Evolutionary conservation across 2,113 vertebrate genomes (phyloP).

Genomic region (Indri indri): DNA sequence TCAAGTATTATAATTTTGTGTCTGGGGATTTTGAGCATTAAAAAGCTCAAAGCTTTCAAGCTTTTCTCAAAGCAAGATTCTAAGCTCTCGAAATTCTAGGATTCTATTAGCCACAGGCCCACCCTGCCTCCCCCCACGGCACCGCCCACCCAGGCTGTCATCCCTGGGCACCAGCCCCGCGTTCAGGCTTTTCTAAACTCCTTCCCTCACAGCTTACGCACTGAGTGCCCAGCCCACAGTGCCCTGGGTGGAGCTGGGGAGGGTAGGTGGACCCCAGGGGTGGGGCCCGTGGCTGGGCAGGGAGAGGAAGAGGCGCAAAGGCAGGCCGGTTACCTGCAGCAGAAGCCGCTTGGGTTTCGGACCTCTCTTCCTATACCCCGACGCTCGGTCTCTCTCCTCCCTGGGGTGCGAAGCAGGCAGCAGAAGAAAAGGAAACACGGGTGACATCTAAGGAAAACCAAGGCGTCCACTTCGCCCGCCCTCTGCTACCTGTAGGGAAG

Average conservation of each 20-base stretch:
- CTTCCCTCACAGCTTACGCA: not conserved
- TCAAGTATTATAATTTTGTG: not conserved
- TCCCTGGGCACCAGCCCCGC: not conserved
- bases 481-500: not conserved
- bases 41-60: not conserved
- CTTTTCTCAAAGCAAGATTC: not conserved
- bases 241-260: not conserved
- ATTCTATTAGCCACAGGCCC: not conserved
- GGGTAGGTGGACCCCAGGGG: not conserved
- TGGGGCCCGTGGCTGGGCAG: not conserved
- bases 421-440: constrained; percentile 66
- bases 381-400: constrained; percentile 94
- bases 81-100: not conserved
- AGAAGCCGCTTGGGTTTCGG: constrained; percentile 94
- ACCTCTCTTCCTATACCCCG: constrained; percentile 97
- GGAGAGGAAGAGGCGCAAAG: not conserved
- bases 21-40: not conserved
- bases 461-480: not conserved
- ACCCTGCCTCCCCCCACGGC: not conserved
- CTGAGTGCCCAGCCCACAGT: not conserved
- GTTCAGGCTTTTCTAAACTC: not conserved
- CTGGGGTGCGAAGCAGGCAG: constrained; percentile 81
- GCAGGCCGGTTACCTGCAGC: constrained; percentile 89
- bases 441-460: constrained; percentile 16
- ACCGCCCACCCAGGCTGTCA: not conserved